Evolutionary conservation across 2,797 vertebrate genomes (phyloP).

Genomic region (Parotocinclus haroldoi): DNA sequence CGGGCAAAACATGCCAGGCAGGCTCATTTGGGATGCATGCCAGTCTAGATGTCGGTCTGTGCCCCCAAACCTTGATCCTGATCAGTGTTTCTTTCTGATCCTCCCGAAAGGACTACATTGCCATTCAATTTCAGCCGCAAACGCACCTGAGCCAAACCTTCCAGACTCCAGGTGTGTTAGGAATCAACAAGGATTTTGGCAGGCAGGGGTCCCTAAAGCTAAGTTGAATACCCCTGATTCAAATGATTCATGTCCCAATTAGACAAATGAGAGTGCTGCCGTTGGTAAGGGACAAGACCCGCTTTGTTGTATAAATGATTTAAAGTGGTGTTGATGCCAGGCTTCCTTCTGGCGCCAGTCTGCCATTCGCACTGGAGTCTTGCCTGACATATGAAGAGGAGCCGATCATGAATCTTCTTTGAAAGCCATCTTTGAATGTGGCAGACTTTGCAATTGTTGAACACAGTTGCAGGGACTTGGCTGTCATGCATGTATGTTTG

Average conservation of each 20-base stretch:
- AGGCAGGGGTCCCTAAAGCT: not conserved
- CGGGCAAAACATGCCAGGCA: too few species aligned
- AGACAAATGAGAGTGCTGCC: constrained; percentile 38
- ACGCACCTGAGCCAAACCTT: not conserved
- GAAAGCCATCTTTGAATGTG: constrained; percentile 8
- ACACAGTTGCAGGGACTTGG: constrained; percentile 39
- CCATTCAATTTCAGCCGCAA: not conserved
- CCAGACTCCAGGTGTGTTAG: not conserved
- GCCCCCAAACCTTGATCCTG: constrained; percentile 8
- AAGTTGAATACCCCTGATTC: constrained; percentile 3
- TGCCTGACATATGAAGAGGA: constrained; percentile 26
- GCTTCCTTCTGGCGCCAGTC: constrained; percentile 24
- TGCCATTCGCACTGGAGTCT: constrained; percentile 20
- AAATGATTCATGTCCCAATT: constrained; percentile 38
- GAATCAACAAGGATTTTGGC: not conserved
- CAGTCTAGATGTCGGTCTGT: too few species aligned
- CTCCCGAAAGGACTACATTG: not conserved
- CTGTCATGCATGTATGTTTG: not conserved
- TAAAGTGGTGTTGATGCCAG: constrained; percentile 24
- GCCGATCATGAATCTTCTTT: constrained; percentile 34
- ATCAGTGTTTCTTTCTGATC: not conserved
- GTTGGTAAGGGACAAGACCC: constrained; percentile 29
- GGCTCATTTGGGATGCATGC: too few species aligned
- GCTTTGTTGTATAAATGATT: constrained; percentile 39
- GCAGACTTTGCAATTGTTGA: constrained; percentile 16